Base-by-base conservation (phyloP, 2,888 invertebrate genomes). In the Gandaritis pyraliata region DNA sequence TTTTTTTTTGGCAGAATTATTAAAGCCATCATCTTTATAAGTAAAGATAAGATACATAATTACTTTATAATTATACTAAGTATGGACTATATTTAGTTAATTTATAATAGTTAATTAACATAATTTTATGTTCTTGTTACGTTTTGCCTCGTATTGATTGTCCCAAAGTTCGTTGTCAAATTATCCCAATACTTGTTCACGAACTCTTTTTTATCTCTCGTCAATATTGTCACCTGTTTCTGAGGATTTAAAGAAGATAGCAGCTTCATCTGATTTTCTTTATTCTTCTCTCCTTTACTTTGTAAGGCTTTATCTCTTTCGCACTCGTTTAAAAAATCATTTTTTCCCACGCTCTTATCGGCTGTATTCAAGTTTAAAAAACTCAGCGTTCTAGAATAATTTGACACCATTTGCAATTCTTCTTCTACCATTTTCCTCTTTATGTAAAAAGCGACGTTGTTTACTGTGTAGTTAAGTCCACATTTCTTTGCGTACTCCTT, bases 371-470 rank as follows among this genome's bases (percentile, higher is more conserved):
- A 57, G 29, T 76, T 72, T 46, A 76, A 60, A 57, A 79, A 82
- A 54, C 61, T 72, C 33, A 82, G 76, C 39, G 52, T 74, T 46
- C 61, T 77, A 0, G 81, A 75, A 23, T 76, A 76, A 33, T 76
- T 78, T 2, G 61, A 71, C 12, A 75, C 73, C 60, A 78, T 72
- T 2, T 72, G 64, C 23, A 86, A 58, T 53, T 88, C 86, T 2
- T 81, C 78, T 51, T 78, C 72, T 0, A 84, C 45, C 64, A 75
- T 71, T 49, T 80, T 78, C 11, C 78, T 78, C 29, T 78, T 78
- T 12, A 86, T 81, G 36, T 81, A 87, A 60, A 71, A 71, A 0
- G 75, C 66, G 0, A 87, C 75, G 51, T 80, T 83, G 12, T 71
- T 68, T 0, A 87, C 75, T 0, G 80, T 79, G 45, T 78, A 73